A percentile compares a stretch with the other conserved stretches of the same genome.
Conservation (phyloP, 1,140 invertebrate genomes). For the Chrysomallon squamiferum region DNA sequence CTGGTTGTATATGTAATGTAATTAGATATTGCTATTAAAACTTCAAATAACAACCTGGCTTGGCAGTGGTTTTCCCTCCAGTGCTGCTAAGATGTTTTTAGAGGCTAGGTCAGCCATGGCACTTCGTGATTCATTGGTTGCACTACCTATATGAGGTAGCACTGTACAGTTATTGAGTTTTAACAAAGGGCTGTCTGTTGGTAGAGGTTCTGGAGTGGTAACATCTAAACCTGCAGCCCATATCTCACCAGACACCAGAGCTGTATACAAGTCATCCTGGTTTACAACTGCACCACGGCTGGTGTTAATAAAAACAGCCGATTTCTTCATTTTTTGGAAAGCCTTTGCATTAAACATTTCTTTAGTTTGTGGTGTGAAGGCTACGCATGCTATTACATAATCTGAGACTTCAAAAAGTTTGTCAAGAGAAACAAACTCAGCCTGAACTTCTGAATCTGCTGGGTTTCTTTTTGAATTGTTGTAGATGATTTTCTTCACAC, state of each 20-base stretch:
- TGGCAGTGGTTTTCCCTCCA: conserved; percentile 73
- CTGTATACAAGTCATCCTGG: conserved; percentile 53
- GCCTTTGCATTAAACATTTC: conserved; percentile 50
- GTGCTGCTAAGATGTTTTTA: conserved; percentile 83
- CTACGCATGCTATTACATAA: conserved; percentile 59
- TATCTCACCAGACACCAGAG: conserved; percentile 69
- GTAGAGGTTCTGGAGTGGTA: conserved; percentile 89
- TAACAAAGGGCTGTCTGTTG: conserved; percentile 79
- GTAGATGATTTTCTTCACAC: conserved; percentile 75
- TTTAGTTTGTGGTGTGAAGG: conserved; percentile 55
- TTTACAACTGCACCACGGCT: conserved; percentile 62
- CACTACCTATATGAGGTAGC: conserved; percentile 93
- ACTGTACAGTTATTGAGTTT: conserved; percentile 85
- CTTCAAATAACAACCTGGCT: conserved; percentile 68
- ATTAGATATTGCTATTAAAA: too few species aligned
- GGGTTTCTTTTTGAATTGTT: conserved; percentile 71
- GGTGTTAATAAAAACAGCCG: conserved; percentile 60
- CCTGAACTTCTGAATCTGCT: conserved; percentile 69
- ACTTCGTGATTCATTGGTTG: conserved; percentile 78
- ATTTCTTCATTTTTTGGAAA: conserved; percentile 61
- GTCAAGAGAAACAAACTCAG: conserved; percentile 71
- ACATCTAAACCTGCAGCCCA: conserved; percentile 91
- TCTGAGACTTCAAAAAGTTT: conserved; percentile 56
- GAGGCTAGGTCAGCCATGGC: conserved; percentile 87
- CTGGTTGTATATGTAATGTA: too few species aligned